Conservation (phyloP, 2,888 invertebrate species). For the Phalangium opilio region DNA sequence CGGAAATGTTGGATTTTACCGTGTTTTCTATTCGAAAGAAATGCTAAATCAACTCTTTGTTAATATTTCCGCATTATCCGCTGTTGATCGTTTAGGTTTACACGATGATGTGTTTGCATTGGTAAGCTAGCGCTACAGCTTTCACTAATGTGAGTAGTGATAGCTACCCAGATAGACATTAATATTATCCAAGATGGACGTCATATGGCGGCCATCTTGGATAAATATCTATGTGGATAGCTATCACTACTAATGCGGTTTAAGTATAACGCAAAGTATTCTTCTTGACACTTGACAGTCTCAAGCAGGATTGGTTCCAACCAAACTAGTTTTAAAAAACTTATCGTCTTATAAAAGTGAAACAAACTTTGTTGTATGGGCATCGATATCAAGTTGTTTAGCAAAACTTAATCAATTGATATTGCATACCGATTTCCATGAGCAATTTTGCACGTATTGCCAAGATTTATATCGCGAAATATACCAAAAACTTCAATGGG, state of each 20-base stretch:
- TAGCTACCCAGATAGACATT: too few species aligned
- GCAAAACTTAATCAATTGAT: constrained; percentile 58
- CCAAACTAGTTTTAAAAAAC: constrained; percentile 61
- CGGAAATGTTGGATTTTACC: constrained; percentile 76
- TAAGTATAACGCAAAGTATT: too few species aligned
- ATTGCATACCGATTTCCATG: constrained; percentile 58
- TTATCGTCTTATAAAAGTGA: constrained; percentile 70
- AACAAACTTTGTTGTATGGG: constrained; percentile 87
- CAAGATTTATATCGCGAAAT: constrained; percentile 55
- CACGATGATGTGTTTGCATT: constrained; percentile 44
- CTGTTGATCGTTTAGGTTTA: constrained; percentile 73
- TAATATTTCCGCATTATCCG: constrained; percentile 58
- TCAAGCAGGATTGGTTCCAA: constrained; percentile 65
- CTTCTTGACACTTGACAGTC: constrained; percentile 27
- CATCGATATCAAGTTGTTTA: constrained; percentile 59
- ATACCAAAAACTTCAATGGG: constrained; percentile 66
- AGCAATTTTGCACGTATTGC: constrained; percentile 56
- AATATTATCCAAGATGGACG: too few species aligned
- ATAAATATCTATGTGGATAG: too few species aligned
- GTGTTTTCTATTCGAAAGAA: constrained; percentile 63
- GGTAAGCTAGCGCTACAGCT: too few species aligned
- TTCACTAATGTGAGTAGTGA: too few species aligned
- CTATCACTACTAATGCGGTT: too few species aligned
- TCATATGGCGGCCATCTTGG: too few species aligned
- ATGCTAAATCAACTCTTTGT: constrained; percentile 63